Evolutionary conservation across 2,113 vertebrate genomes (phyloP).

Genomic region (Ophiodon elongatus): DNA sequence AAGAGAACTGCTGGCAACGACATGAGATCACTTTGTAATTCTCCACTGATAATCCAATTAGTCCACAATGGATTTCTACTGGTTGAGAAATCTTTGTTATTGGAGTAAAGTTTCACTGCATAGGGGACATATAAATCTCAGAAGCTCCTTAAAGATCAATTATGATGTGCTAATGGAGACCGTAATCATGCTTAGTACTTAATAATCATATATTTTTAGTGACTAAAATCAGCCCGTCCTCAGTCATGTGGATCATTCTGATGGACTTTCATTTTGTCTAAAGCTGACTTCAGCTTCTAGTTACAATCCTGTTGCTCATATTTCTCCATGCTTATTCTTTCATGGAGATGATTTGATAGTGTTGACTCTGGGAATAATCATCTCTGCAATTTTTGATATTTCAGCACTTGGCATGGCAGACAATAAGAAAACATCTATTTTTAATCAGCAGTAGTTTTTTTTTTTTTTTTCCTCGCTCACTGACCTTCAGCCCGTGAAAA

Average conservation of each 20-base stretch:
- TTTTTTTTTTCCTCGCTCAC: constrained; percentile 63
- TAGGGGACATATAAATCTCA: constrained; percentile 68
- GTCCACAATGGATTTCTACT: constrained; percentile 66
- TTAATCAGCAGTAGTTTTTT: constrained; percentile 76
- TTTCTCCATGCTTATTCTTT: constrained; percentile 30
- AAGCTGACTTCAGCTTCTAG: constrained; percentile 14
- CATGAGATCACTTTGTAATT: constrained; percentile 73
- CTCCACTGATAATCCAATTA: constrained; percentile 81
- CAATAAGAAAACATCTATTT: constrained; percentile 86
- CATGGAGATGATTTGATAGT: constrained; percentile 29
- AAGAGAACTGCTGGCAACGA: constrained; percentile 63
- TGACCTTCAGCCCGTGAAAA: constrained; percentile 86
- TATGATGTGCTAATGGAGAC: constrained; percentile 63
- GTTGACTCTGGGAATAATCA: constrained; percentile 65
- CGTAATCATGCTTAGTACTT: constrained; percentile 63
- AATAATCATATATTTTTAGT: constrained; percentile 57
- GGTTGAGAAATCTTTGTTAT: constrained; percentile 73
- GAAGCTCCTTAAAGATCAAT: constrained; percentile 74
- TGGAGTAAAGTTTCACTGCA: constrained; percentile 75
- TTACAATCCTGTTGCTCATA: constrained; percentile 13
- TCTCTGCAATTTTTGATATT: constrained; percentile 66
- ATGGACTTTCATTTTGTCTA: constrained; percentile 12
- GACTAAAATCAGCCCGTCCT: constrained; percentile 24
- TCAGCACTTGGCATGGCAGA: constrained; percentile 69
- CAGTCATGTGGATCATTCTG: constrained; percentile 4